Percentiles rank a stretch among this genome's conserved stretches.
These are phyloP conservation scores for Galeruca laticollis DNA, from an alignment of 2,888 invertebrate species.

Conservation along the genomic window DNA sequence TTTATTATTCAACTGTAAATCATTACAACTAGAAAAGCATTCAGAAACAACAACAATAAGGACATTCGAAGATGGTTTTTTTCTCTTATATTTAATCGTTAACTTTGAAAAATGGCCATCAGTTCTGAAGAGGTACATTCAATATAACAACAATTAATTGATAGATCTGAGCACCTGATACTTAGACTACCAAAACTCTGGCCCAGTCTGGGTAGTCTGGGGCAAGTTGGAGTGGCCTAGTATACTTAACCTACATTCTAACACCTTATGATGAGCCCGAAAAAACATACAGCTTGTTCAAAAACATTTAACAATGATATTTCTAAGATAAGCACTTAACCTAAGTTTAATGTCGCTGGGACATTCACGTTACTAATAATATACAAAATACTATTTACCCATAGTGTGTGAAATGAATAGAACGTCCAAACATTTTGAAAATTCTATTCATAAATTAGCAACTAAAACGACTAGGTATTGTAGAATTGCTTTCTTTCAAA, in stretches of 20 bases:
- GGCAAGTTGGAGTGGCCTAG: conserved; percentile 53
- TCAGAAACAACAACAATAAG: conserved; percentile 37
- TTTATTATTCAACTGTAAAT: conserved; percentile 38
- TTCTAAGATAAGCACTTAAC: conserved; percentile 52
- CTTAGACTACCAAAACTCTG: conserved; percentile 61
- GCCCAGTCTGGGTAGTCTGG: conserved; percentile 60
- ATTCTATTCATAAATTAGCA: conserved; percentile 32
- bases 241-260: conserved; percentile 51
- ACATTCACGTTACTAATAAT: conserved; percentile 47
- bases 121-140: conserved; percentile 62
- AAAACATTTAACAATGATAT: conserved; percentile 53
- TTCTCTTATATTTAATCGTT: not conserved
- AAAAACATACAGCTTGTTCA: conserved; percentile 59
- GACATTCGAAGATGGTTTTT: conserved; percentile 9
- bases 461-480: too few species aligned
- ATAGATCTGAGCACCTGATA: conserved; percentile 66
- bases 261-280: conserved; percentile 47
- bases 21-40: conserved; percentile 41
- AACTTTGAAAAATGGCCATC: conserved; percentile 55
- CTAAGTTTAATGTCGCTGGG: conserved; percentile 62
- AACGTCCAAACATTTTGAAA: conserved; percentile 57
- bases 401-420: not conserved
- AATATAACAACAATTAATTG: conserved; percentile 64
- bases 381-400: conserved; percentile 56
- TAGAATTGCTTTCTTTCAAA: too few species aligned